Evolutionary conservation across 35 echinoderm and acorn worm genomes (phyloP).

Genomic region (Hemicentrotus pulcherrimus): DNA sequence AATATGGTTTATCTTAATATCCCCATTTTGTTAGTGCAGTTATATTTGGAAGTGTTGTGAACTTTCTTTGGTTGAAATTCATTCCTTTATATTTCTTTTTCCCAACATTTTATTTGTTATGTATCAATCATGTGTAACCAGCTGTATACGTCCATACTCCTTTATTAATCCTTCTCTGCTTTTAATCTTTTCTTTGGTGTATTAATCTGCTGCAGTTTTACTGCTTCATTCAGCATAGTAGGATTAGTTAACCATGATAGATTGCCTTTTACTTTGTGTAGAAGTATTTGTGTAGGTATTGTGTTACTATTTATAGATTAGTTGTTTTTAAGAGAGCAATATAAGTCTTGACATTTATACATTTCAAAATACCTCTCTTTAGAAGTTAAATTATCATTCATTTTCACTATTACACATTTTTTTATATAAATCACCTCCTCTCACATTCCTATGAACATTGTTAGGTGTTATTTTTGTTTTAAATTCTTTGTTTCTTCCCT

Average conservation of each 20-base stretch:
- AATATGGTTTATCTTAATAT: background rate
- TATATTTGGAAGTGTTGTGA: background rate
- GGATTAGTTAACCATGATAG: background rate
- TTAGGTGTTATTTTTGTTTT: background rate
- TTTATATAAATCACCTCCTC: background rate
- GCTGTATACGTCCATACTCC: background rate
- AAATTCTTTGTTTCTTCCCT: background rate
- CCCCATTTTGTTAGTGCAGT: background rate
- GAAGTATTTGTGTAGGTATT: background rate
- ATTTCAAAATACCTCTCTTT: background rate
- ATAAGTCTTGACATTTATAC: background rate
- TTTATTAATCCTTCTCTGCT: background rate
- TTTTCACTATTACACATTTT: background rate
- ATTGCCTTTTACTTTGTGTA: background rate
- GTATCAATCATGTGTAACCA: background rate
- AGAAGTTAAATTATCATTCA: background rate
- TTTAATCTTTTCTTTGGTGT: background rate
- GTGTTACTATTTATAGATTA: background rate
- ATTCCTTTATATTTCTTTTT: background rate
- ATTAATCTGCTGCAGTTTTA: background rate
- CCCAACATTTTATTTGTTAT: background rate
- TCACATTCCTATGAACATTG: background rate
- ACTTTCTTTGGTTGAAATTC: background rate
- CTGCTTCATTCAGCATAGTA: background rate
- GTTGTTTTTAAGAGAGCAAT: background rate